Conservation (phyloP, 2,797 vertebrate species). For the Staurois parvus region DNA sequence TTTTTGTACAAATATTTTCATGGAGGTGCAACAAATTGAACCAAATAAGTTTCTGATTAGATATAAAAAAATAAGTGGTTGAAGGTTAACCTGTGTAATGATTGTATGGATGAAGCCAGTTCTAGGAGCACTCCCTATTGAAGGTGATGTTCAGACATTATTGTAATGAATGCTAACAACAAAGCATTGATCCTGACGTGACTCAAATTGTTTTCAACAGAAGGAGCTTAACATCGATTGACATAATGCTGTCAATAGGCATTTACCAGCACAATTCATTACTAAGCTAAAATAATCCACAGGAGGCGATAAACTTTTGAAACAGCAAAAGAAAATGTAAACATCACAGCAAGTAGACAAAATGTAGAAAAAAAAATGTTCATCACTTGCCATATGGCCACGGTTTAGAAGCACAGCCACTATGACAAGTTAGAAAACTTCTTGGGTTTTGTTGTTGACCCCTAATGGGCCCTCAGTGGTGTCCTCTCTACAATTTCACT, state of each 20-base stretch:
- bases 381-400: too few species aligned
- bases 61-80: not conserved
- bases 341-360: not conserved
- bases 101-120: conserved; percentile 7
- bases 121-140: conserved; percentile 7
- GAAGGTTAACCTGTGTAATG: conserved; percentile 4
- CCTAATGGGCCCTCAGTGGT: too few species aligned
- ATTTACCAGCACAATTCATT: conserved; percentile 14
- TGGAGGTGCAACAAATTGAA: not conserved
- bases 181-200: conserved; percentile 34
- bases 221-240: conserved; percentile 28
- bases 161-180: conserved; percentile 46
- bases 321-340: not conserved
- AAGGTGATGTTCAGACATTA: conserved; percentile 33
- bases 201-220: conserved; percentile 20
- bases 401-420: too few species aligned
- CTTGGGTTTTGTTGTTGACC: too few species aligned
- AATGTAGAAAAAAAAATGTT: not conserved
- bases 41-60: not conserved
- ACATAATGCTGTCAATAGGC: conserved; percentile 39
- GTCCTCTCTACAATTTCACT: too few species aligned
- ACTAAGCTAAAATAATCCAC: conserved; percentile 7
- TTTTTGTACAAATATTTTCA: not conserved
- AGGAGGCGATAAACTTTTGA: not conserved
- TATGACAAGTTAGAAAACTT: too few species aligned